Base-by-base conservation (phyloP, 2,888 invertebrate species). In the Pyralis farinalis region DNA sequence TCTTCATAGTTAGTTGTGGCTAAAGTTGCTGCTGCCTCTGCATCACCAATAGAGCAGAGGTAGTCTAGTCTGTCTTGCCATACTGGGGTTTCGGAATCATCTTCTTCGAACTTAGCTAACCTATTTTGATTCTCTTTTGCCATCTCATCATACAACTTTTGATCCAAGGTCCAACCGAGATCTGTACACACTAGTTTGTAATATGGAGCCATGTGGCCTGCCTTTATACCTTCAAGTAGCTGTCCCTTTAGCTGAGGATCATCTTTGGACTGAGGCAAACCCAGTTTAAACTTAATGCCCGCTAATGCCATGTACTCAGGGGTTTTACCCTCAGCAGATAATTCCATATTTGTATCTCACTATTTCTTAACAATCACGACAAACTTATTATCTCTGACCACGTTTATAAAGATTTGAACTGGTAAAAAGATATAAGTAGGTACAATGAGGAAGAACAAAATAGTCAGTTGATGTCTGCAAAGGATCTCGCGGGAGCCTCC, bases 131-230 rank as follows among this genome's bases (percentile, higher is more conserved):
- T 98, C 53, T 93, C 93, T 49, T 92, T 91, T 65, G 94, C 85
- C 92, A 94, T 92, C 42, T 90, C 85, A 63, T 91, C 89, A 48
- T 88, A 73, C 44, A 92, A 60, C 20, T 79, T 91, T 63, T 91
- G 90, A 69, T 98, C 97, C 30, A 95, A 87, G n/a, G 90, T 77
- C 96, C 97, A 97, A 28, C 93, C 93, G 1, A 94, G 86, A 56
- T 95, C 95, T 40, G 91, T 90, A 69, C 97, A 97, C n/a, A 98
- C 92, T 61, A 96, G 93, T 79, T 97, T 96, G 72, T 98, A 99
- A 88, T 96, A 98, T 0, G 97, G 97, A 27, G 98, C 97, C 98
- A 99, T 99, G 71, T 96, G 84, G 40, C 91, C 91, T 37, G 71
- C 74, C 75, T 93, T 94, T 46, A 97, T 95, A 43, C 96, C 96